Base-by-base conservation (phyloP, 2,797 vertebrate genomes). In the Melanotaenia trifasciata region DNA sequence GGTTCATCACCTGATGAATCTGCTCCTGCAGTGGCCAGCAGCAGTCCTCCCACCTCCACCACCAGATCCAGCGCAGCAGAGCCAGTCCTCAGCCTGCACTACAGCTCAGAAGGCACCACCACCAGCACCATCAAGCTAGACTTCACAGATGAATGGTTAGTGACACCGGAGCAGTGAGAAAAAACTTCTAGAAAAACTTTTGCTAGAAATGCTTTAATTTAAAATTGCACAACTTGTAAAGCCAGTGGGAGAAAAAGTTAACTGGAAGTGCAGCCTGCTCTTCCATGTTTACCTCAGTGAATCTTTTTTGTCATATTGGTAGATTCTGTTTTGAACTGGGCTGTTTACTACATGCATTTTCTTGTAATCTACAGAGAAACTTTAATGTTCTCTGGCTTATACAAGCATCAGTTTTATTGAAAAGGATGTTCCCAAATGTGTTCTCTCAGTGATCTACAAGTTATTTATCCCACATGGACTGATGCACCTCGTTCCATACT, bases 61-160 rank as follows among this genome's bases (percentile, higher is more conserved):
- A 74, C 81, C 67, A 76, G 95, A 70, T 74, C 93, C 90, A 84
- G 87, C 54, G 89, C 95, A 69, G 95, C 96, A 78, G 97, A 99
- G 90, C 97, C 97, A 0, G 96, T 99, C 85, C 95, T 99, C 79
- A 98, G 98, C 87, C 94, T 99, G 60, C 97, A 98, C 91, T 99
- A 98, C 93, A 99, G 98, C 92, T 98, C 98, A 56, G 97, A 99
- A 92, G 98, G 98, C 87, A 99, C 98, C 1, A 99, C 97, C 67
- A 96, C 97, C 92, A 99, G 98, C 94, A 99, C 98, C 78, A 99
- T 99, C 93, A 98, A 98, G 93, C 93, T 99, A 86, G 96, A 98
- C 94, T 99, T 99, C 90, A 99, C 97, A 7, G 98, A 99, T 78
- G 97, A 99, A 89, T 99, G 98, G 98, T 98, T 94, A 96, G 95